Evolutionary conservation across 1,140 invertebrate species (phyloP).

Genomic region (Patella vulgata): DNA sequence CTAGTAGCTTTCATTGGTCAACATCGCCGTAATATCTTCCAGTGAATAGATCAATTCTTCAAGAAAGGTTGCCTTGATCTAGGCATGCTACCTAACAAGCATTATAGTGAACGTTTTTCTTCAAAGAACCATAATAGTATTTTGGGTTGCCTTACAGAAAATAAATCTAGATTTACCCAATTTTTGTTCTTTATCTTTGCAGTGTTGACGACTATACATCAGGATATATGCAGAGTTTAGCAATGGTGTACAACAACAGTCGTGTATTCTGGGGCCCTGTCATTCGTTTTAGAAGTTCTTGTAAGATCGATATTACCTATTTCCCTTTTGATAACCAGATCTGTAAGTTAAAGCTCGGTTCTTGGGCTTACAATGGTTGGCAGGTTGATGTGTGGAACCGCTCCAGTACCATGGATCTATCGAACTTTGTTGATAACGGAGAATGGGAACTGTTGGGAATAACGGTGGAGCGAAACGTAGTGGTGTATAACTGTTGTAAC

Average conservation of each 20-base stretch:
- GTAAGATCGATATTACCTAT: slow-evolving; percentile 99
- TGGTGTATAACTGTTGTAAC: slow-evolving; percentile 77
- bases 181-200: too few relatives aligned
- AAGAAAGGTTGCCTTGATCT: too few relatives aligned
- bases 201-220: slow-evolving; percentile 61
- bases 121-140: too few relatives aligned
- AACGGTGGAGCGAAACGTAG: slow-evolving; percentile 71
- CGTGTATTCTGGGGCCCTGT: slow-evolving; percentile 63
- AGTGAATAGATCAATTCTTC: too few relatives aligned
- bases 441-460: slow-evolving; percentile 55
- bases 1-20: too few relatives aligned
- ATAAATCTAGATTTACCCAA: too few relatives aligned
- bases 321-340: slow-evolving; percentile 99
- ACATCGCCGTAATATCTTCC: too few relatives aligned
- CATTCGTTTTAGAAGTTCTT: slow-evolving; percentile 66
- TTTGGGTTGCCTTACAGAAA: too few relatives aligned
- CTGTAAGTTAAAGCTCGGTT: slow-evolving; percentile 85
- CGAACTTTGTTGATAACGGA: slow-evolving; percentile 58
- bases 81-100: too few relatives aligned
- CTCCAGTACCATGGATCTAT: slow-evolving; percentile 70
- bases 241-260: slow-evolving; percentile 58
- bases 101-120: too few relatives aligned
- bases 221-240: slow-evolving; percentile 69
- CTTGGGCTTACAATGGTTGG: slow-evolving; percentile 64
- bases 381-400: slow-evolving; percentile 73